Conservation (phyloP, 2,113 vertebrate genomes). For the Macrotus californicus region DNA sequence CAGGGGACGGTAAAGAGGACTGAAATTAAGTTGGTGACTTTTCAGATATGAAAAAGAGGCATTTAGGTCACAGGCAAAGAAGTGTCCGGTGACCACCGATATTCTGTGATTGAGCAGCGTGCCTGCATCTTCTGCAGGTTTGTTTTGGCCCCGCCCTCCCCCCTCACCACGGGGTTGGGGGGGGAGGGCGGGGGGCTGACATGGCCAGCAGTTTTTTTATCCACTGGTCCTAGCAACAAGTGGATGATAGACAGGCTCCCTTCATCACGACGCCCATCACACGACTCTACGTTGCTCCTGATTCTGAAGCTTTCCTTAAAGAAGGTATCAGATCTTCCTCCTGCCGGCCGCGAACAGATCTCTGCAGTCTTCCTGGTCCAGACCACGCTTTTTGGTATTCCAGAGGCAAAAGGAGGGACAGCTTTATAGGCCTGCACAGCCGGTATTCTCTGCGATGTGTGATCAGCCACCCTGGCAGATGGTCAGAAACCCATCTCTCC, state of each 20-base stretch:
- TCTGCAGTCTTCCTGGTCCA: slow-evolving; percentile 58
- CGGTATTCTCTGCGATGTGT: neutral
- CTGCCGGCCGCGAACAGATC: slow-evolving; percentile 63
- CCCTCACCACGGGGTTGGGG: slow-evolving; percentile 60
- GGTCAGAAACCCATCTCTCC: neutral
- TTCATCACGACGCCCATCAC: slow-evolving; percentile 73
- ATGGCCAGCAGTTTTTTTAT: slow-evolving; percentile 86
- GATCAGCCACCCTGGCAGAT: slow-evolving; percentile 1
- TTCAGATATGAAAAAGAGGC: slow-evolving; percentile 47
- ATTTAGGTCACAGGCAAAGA: slow-evolving; percentile 13
- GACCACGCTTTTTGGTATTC: slow-evolving; percentile 55
- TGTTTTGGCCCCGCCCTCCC: slow-evolving; percentile 77
- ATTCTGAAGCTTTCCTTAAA: slow-evolving; percentile 88
- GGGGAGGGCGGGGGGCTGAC: slow-evolving; percentile 76
- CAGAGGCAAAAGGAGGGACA: slow-evolving; percentile 52
- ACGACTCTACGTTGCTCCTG: slow-evolving; percentile 37
- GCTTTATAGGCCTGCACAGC: neutral
- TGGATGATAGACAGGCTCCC: slow-evolving; percentile 87
- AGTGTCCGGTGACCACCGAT: slow-evolving; percentile 7
- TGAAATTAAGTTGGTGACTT: slow-evolving; percentile 5
- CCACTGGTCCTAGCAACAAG: slow-evolving; percentile 92
- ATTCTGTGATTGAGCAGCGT: slow-evolving; percentile 52
- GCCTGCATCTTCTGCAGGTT: slow-evolving; percentile 72
- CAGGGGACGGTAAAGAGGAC: slow-evolving; percentile 10
- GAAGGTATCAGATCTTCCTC: slow-evolving; percentile 83